These are phyloP conservation scores for Lysandra coridon DNA, from an alignment of 2,888 invertebrate genomes.

Conservation along the genomic window DNA sequence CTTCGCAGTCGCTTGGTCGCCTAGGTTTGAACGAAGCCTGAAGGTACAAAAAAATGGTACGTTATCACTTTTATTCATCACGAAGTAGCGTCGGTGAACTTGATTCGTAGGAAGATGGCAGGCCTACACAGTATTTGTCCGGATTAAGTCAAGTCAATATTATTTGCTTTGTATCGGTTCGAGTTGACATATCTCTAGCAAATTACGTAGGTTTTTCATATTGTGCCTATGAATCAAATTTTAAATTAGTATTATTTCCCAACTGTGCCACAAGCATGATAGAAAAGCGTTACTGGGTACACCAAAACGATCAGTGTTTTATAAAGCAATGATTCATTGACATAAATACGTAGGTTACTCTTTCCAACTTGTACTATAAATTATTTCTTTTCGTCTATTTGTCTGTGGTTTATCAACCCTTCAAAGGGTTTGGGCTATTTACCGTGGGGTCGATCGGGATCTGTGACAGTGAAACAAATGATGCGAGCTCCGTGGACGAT, in stretches of 20 bases:
- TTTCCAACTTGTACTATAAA: background rate
- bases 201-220: no score
- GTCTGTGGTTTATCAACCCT: constrained; percentile 42
- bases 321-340: background rate
- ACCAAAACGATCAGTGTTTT: background rate
- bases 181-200: background rate
- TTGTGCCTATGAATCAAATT: no score
- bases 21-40: no score
- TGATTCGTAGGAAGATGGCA: no score
- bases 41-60: no score
- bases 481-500: constrained; percentile 58
- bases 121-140: no score
- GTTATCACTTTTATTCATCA: no score
- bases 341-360: background rate
- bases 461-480: constrained; percentile 70
- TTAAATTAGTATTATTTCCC: no score
- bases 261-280: background rate
- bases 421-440: constrained; percentile 52
- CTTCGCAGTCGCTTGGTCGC: no score
- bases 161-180: background rate
- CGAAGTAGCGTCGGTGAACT: no score
- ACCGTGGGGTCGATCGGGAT: constrained; percentile 54
- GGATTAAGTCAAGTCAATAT: no score
- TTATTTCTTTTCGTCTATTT: constrained; percentile 49
- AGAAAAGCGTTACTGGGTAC: background rate